Conservation (phyloP, 2,888 invertebrate species). For the Coremacera marginata region DNA sequence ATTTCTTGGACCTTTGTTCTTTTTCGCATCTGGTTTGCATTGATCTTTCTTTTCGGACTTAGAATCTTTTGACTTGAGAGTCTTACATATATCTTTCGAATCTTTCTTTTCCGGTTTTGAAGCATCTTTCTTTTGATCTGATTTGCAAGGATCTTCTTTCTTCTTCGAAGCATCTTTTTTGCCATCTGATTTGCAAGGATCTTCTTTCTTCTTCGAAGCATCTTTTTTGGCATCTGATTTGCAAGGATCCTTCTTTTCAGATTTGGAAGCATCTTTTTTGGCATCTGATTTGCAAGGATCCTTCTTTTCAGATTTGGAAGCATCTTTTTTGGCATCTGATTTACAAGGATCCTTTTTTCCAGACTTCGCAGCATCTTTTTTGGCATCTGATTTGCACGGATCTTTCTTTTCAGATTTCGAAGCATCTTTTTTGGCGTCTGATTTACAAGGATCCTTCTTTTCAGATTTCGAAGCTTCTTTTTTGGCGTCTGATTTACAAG, state of each 20-base stretch:
- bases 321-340: background rate
- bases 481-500: background rate
- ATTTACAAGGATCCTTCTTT: slow-evolving; percentile 33
- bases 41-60: background rate
- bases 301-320: slow-evolving; percentile 11
- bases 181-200: slow-evolving; percentile 26
- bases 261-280: slow-evolving; percentile 3
- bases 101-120: slow-evolving; percentile 29
- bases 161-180: slow-evolving; percentile 25
- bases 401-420: slow-evolving; percentile 8
- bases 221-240: slow-evolving; percentile 10
- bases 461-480: background rate
- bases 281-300: slow-evolving; percentile 21
- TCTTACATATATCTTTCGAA: background rate
- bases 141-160: slow-evolving; percentile 26
- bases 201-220: slow-evolving; percentile 36
- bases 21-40: background rate
- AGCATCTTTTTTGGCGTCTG: background rate
- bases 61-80: background rate
- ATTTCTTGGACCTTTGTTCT: no score
- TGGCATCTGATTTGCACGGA: slow-evolving; percentile 19
- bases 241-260: background rate
- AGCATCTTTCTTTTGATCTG: slow-evolving; percentile 29
- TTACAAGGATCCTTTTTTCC: slow-evolving; percentile 31
- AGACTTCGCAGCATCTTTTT: slow-evolving; percentile 32